Conservation (phyloP, 2,888 invertebrate species). For the Apodemia zela region DNA sequence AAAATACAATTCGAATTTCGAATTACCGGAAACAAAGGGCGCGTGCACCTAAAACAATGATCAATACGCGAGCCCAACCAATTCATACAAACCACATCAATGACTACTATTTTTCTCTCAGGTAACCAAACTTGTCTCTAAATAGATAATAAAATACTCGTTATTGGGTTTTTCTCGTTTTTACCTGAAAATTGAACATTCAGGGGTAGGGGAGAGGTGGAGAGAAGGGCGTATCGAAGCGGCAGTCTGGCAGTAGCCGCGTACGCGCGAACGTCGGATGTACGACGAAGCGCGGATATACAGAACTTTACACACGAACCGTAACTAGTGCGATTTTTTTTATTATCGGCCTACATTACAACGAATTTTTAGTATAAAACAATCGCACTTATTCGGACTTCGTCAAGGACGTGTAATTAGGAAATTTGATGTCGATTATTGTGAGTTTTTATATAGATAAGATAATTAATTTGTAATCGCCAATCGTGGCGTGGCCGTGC, state of each 20-base stretch:
- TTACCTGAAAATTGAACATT: slow-evolving; percentile 60
- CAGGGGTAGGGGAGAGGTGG: slow-evolving; percentile 52
- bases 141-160: slow-evolving; percentile 48
- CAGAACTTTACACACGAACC: slow-evolving; percentile 27
- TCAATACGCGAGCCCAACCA: background rate
- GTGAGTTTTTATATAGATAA: slow-evolving; percentile 53
- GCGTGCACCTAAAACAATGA: slow-evolving; percentile 10
- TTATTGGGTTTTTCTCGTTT: slow-evolving; percentile 49
- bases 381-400: slow-evolving; percentile 32
- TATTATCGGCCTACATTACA: slow-evolving; percentile 35
- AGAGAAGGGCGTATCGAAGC: slow-evolving; percentile 49
- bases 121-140: slow-evolving; percentile 42
- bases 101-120: slow-evolving; percentile 21
- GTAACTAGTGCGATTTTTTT: slow-evolving; percentile 32
- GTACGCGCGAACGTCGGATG: slow-evolving; percentile 45
- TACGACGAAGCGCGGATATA: slow-evolving; percentile 35
- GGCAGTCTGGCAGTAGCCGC: slow-evolving; percentile 61
- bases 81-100: slow-evolving; percentile 6
- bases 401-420: slow-evolving; percentile 42
- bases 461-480: slow-evolving; percentile 51
- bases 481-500: slow-evolving; percentile 55
- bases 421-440: slow-evolving; percentile 42
- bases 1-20: background rate
- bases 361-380: slow-evolving; percentile 32
- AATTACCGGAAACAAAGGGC: slow-evolving; percentile 13